Conservation (phyloP, 1,140 invertebrate genomes). For the Stegodyphus mimosarum region DNA sequence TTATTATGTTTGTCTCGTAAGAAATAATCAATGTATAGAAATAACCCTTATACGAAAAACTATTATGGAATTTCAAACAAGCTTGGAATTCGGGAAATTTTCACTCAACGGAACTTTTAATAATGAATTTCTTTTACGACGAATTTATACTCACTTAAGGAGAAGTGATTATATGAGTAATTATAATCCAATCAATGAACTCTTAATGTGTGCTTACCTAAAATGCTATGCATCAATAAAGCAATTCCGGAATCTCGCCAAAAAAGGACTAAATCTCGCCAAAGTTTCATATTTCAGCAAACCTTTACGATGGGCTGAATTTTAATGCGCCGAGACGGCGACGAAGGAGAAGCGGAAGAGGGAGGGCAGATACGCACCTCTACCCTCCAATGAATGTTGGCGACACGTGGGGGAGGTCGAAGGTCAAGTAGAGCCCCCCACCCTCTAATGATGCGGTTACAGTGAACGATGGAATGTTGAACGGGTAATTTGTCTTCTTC, state of each 20-base stretch:
- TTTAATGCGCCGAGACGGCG: conserved; percentile 48
- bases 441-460: conserved; percentile 58
- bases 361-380: conserved; percentile 19
- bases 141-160: too few relatives aligned
- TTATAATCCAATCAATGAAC: too few relatives aligned
- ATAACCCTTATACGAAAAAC: too few relatives aligned
- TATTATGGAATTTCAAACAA: too few relatives aligned
- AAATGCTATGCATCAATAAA: too few relatives aligned
- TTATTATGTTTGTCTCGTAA: too few relatives aligned
- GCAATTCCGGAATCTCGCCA: not conserved
- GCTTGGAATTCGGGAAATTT: too few relatives aligned
- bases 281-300: not conserved
- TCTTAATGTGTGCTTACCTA: too few relatives aligned
- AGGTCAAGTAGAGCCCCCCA: conserved; percentile 36
- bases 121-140: too few relatives aligned
- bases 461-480: conserved; percentile 49
- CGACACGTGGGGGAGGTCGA: conserved; percentile 50
- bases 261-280: not conserved
- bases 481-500: conserved; percentile 53
- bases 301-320: conserved; percentile 33
- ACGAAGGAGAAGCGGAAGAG: conserved; percentile 5
- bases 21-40: too few relatives aligned
- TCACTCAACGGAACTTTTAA: too few relatives aligned
- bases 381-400: conserved; percentile 52
- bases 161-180: too few relatives aligned